phyloP scores from a whole-genome alignment of 2,888 invertebrate species.

The Epistrophe eligans region DNA sequence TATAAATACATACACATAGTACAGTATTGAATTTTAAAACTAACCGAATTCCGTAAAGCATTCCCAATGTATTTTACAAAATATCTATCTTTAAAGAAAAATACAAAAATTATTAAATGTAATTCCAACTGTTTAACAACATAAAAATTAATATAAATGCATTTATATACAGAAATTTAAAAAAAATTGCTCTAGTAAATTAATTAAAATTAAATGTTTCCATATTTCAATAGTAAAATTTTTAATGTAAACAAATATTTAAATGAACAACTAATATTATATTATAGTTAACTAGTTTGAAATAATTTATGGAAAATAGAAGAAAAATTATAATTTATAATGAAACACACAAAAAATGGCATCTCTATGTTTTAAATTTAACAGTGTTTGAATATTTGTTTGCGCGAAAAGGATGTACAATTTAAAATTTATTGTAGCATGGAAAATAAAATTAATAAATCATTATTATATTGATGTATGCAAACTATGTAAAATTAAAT shows the following conservation, averaged over 20 bases:
- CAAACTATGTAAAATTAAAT: slow-evolving; percentile 69
- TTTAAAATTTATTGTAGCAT: slow-evolving; percentile 48
- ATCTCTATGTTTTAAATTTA: slow-evolving; percentile 55
- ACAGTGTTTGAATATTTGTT: slow-evolving; percentile 40
- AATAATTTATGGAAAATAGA: slow-evolving; percentile 25
- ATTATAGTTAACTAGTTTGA: slow-evolving; percentile 49
- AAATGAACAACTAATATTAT: slow-evolving; percentile 20
- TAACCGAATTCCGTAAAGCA: slow-evolving; percentile 54
- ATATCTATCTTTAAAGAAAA: slow-evolving; percentile 17
- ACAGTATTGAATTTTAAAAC: slow-evolving; percentile 56
- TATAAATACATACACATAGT: not conserved
- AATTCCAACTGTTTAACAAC: slow-evolving; percentile 27
- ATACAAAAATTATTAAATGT: not conserved
- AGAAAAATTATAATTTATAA: slow-evolving; percentile 33
- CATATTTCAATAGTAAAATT: slow-evolving; percentile 53
- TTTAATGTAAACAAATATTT: slow-evolving; percentile 31
- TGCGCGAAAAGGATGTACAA: slow-evolving; percentile 45
- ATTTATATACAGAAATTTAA: slow-evolving; percentile 62
- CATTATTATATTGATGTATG: slow-evolving; percentile 62
- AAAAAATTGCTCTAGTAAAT: slow-evolving; percentile 48
- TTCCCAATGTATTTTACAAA: slow-evolving; percentile 54
- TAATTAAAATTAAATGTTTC: slow-evolving; percentile 37
- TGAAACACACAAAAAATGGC: slow-evolving; percentile 30
- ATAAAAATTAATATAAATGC: slow-evolving; percentile 46
- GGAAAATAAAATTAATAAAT: slow-evolving; percentile 25